These are phyloP conservation scores for Ethmia dodecea DNA, from an alignment of 2,888 invertebrate species.

Conservation along the genomic window DNA sequence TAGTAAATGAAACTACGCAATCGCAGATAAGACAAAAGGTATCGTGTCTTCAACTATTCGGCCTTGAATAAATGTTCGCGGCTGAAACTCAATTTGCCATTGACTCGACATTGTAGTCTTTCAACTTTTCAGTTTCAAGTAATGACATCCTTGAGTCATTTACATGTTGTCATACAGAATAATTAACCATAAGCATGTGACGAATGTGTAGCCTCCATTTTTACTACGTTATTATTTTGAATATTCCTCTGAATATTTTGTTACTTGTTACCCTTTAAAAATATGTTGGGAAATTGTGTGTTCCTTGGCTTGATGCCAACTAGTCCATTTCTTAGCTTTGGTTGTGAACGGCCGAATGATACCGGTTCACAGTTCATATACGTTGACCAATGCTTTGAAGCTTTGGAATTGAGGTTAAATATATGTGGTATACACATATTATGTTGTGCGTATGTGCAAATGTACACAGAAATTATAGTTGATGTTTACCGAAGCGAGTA, in stretches of 20 bases:
- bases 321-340: slow-evolving; percentile 60
- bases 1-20: slow-evolving; percentile 10
- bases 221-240: slow-evolving; percentile 43
- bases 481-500: slow-evolving; percentile 57
- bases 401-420: slow-evolving; percentile 61
- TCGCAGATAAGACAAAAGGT: slow-evolving; percentile 1
- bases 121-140: slow-evolving; percentile 38
- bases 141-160: slow-evolving; percentile 49
- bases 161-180: slow-evolving; percentile 56
- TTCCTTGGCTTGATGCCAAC: slow-evolving; percentile 55
- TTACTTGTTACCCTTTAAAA: slow-evolving; percentile 40
- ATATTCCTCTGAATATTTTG: slow-evolving; percentile 31
- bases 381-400: slow-evolving; percentile 61
- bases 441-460: slow-evolving; percentile 24
- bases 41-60: neutral
- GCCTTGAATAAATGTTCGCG: slow-evolving; percentile 12
- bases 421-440: slow-evolving; percentile 33
- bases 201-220: slow-evolving; percentile 56
- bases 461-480: slow-evolving; percentile 49
- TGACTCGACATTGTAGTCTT: slow-evolving; percentile 30
- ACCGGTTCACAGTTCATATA: slow-evolving; percentile 67
- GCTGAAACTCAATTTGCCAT: slow-evolving; percentile 24
- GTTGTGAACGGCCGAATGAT: slow-evolving; percentile 52
- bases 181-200: slow-evolving; percentile 54
- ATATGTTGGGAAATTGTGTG: slow-evolving; percentile 37